phyloP scores from a whole-genome alignment of 2,797 vertebrate species.

The Diplodus sargus region DNA sequence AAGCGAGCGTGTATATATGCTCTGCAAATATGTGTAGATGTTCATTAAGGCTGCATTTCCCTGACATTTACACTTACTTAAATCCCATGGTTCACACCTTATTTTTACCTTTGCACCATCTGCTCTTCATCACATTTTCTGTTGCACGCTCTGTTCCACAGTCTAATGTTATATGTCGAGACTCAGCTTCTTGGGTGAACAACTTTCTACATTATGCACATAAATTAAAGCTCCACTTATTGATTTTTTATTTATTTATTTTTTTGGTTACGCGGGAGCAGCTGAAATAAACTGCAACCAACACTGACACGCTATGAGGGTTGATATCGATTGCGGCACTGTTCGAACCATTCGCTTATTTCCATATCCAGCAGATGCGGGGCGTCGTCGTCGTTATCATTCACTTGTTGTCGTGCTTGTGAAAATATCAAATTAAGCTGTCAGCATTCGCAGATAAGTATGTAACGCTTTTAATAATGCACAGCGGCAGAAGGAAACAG shows the following conservation, averaged over 20 bases:
- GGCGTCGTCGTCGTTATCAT: not conserved
- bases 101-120: conserved; percentile 9
- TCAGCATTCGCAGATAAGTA: no score
- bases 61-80: not conserved
- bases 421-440: no score
- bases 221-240: conserved; percentile 1
- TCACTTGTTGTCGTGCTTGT: conserved; percentile 9
- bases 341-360: not conserved
- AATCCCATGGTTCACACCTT: conserved; percentile 13
- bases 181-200: not conserved
- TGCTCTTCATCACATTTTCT: not conserved
- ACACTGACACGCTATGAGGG: conserved; percentile 27
- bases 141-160: not conserved
- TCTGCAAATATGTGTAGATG: not conserved
- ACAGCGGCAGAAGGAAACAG: no score
- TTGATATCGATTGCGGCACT: conserved; percentile 1
- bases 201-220: conserved; percentile 1
- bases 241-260: not conserved
- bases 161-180: not conserved
- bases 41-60: conserved; percentile 9
- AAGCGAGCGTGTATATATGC: not conserved
- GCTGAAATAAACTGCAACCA: not conserved
- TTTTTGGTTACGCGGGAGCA: not conserved
- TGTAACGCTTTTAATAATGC: no score
- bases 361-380: not conserved